phyloP scores from a whole-genome alignment of 2,797 vertebrate genomes.

The Rhadinocentrus ornatus region DNA sequence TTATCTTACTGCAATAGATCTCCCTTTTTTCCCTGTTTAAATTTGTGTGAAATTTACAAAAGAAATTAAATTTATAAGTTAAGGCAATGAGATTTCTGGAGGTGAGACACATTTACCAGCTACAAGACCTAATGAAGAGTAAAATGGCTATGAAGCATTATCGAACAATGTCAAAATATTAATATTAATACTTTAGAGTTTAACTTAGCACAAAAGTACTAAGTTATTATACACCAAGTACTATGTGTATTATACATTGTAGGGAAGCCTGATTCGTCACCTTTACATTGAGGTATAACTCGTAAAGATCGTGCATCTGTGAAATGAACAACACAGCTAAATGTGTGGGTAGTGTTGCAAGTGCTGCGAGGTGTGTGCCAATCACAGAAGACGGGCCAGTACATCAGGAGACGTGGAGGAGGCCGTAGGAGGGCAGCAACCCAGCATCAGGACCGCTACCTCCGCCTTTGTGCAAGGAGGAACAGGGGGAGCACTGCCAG shows the following conservation, averaged over 20 bases:
- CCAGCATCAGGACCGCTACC: too few relatives aligned
- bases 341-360: not conserved
- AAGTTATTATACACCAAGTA: too few relatives aligned
- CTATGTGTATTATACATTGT: not conserved
- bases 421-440: too few relatives aligned
- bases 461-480: too few relatives aligned
- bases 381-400: too few relatives aligned
- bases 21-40: constrained; percentile 18
- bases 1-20: constrained; percentile 33
- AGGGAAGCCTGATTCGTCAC: not conserved
- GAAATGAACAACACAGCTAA: not conserved
- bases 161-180: not conserved
- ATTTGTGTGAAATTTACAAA: constrained; percentile 24
- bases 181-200: not conserved
- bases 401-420: too few relatives aligned
- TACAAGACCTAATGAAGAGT: not conserved
- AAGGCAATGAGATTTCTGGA: not conserved
- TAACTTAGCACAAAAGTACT: not conserved
- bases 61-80: constrained; percentile 13
- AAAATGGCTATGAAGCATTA: not conserved
- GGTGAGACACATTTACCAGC: not conserved
- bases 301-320: not conserved
- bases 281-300: not conserved
- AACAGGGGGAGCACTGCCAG: too few relatives aligned
- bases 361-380: too few relatives aligned